Evolutionary conservation across 2,113 vertebrate genomes (phyloP), one percentile per base, ranked within the genome.

Genomic region (Heterotis niloticus): DNA sequence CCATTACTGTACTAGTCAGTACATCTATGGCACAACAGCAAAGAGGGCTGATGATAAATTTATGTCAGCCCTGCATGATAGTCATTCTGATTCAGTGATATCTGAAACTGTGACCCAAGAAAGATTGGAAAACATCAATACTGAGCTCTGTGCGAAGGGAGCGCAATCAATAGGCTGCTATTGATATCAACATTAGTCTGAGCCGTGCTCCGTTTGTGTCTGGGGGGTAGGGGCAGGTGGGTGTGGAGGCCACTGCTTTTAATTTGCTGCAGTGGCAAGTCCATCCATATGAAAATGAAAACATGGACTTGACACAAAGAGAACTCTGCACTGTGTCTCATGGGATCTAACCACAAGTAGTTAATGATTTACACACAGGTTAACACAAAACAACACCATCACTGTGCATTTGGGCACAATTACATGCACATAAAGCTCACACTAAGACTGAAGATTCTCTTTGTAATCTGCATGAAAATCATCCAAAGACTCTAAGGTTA

Each of bases 91-190:
- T 72, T 29, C n/a, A 56, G 2, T 23, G 4, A 5, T 52, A 2
- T 5, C 16, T 24, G 14, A 52, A 44, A 57, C 29, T 28, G 14
- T 16, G n/a, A 57, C 44, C 26, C 28, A 13, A 23, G 13, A 64
- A 64, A 81, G 67, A 17, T 59, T 17, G 44, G 65, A 26, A 24
- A 54, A 52, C 17, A 57, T 73, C 62, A 59, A 81, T 81, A 78
- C 51, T 16, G 68, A 18, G 60, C 59, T 34, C 59, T 34, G 67
- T 34, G 23, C 3, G n/a, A 59, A 62, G 0, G n/a, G n/a, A 59
- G 69, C 0, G n/a, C 52, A 68, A 78, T 75, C 71, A 62, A 75
- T 75, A 64, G 0, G 4, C 17, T 54, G 20, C 18, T 68, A 69
- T 24, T 78, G 76, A 78, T 67, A 51, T 13, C 18, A 26, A 29